These are phyloP conservation scores for Macaria liturata DNA, from an alignment of 2,888 invertebrate genomes.

Conservation along the genomic window DNA sequence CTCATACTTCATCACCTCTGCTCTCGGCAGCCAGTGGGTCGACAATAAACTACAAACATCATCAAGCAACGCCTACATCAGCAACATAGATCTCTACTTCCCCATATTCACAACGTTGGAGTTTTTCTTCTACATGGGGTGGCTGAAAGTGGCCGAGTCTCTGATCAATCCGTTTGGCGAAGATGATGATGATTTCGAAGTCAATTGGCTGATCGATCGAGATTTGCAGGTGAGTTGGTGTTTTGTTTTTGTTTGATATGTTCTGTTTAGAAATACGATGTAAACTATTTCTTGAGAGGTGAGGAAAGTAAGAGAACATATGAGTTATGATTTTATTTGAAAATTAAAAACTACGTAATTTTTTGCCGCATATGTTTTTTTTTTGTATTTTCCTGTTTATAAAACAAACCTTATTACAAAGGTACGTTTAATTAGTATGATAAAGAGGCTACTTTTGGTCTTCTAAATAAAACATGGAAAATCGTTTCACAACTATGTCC, in stretches of 20 bases:
- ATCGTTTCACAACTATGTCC: no score
- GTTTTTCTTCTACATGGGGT: slow-evolving; percentile 94
- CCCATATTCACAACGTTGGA: slow-evolving; percentile 95
- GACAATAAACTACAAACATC: slow-evolving; percentile 77
- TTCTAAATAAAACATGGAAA: no score
- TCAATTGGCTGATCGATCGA: slow-evolving; percentile 96
- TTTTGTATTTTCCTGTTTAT: background rate
- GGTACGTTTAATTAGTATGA: no score
- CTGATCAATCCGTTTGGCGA: slow-evolving; percentile 96
- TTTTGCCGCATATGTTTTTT: background rate
- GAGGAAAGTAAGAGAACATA: background rate
- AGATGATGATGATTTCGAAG: slow-evolving; percentile 96
- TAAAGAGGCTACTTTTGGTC: no score
- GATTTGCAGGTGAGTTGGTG: slow-evolving; percentile 87
- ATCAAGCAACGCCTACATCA: slow-evolving; percentile 61
- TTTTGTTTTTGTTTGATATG: no score
- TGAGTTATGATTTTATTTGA: background rate
- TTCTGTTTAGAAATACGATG: no score
- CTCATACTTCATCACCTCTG: slow-evolving; percentile 94
- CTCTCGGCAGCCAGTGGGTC: slow-evolving; percentile 95
- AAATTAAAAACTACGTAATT: background rate
- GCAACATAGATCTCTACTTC: slow-evolving; percentile 92
- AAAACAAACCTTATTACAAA: no score
- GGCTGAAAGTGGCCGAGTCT: slow-evolving; percentile 96
- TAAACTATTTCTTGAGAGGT: background rate